Percentiles rank a stretch among this genome's conserved stretches.
Conservation (phyloP, 2,888 invertebrate species). For the Hyalella azteca region DNA sequence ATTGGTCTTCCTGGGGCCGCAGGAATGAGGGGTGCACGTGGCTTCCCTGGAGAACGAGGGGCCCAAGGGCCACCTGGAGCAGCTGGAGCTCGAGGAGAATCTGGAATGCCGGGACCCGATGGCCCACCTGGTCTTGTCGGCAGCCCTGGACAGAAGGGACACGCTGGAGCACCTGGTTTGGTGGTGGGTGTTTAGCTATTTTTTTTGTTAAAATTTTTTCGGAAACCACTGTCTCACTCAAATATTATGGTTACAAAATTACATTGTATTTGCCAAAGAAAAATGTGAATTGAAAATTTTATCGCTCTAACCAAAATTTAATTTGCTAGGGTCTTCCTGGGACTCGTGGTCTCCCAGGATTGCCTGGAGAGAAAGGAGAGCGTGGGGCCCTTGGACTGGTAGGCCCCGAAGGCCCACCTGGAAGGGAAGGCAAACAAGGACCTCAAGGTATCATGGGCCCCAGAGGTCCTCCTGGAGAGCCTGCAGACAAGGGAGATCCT, state of each 20-base stretch:
- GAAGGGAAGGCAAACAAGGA: conserved; percentile 78
- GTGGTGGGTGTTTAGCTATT: no score
- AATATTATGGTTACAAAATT: no score
- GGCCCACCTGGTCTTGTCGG: conserved; percentile 74
- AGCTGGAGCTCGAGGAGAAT: conserved; percentile 70
- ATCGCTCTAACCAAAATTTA: no score
- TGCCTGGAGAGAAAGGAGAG: conserved; percentile 77
- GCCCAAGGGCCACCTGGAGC: conserved; percentile 74
- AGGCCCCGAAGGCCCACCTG: conserved; percentile 80
- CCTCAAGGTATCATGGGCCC: conserved; percentile 77
- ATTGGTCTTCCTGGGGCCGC: conserved; percentile 66
- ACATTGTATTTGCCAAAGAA: no score
- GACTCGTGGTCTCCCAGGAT: conserved; percentile 71
- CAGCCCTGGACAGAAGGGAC: conserved; percentile 72
- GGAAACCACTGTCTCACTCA: no score
- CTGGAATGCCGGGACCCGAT: conserved; percentile 74
- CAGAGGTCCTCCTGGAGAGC: conserved; percentile 79
- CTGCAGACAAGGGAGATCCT: conserved; percentile 77
- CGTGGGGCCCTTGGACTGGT: conserved; percentile 72
- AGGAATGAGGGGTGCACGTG: conserved; percentile 63
- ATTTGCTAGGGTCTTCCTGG: conserved; percentile 71
- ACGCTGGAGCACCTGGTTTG: conserved; percentile 73
- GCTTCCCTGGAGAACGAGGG: conserved; percentile 69
- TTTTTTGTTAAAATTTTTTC: no score
- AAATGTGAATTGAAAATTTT: no score